phyloP scores from a whole-genome alignment of 2,888 invertebrate species.

The Eilema depressum region DNA sequence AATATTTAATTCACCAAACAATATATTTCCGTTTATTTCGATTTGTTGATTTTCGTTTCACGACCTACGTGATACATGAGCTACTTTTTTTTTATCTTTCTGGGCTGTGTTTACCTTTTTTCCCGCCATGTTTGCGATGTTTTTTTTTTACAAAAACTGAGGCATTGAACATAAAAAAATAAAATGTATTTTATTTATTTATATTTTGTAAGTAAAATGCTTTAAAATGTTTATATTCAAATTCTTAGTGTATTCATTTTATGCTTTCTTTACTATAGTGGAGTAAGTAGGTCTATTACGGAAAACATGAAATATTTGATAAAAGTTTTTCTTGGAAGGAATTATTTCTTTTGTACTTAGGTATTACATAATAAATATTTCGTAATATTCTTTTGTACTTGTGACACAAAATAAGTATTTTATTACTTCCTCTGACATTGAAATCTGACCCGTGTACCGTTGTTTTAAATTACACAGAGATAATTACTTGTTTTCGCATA shows the following conservation, averaged over 20 bases:
- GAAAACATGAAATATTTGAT: neutral
- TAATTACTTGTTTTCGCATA: constrained; percentile 72
- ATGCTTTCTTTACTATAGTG: no score
- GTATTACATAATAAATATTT: no score
- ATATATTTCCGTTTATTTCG: neutral
- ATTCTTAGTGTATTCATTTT: no score
- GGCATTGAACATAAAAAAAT: neutral
- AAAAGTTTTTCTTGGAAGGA: no score
- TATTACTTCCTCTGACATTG: constrained; percentile 58
- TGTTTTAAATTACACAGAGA: constrained; percentile 64
- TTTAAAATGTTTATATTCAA: neutral
- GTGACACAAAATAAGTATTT: constrained; percentile 45
- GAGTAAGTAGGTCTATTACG: neutral
- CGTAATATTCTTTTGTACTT: no score
- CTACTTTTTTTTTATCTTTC: constrained; percentile 29
- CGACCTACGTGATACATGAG: constrained; percentile 39
- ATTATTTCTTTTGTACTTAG: neutral
- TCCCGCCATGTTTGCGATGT: neutral
- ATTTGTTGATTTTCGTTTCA: constrained; percentile 16
- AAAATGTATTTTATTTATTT: no score
- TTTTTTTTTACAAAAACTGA: neutral
- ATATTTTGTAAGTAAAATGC: no score
- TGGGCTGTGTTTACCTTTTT: constrained; percentile 18
- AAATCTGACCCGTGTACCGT: constrained; percentile 69
- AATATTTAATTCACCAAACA: neutral